Percentiles rank a stretch among this genome's conserved stretches.
Evolutionary conservation across 1,140 invertebrate species (phyloP).

Genomic region (Lepidurus couesii): DNA sequence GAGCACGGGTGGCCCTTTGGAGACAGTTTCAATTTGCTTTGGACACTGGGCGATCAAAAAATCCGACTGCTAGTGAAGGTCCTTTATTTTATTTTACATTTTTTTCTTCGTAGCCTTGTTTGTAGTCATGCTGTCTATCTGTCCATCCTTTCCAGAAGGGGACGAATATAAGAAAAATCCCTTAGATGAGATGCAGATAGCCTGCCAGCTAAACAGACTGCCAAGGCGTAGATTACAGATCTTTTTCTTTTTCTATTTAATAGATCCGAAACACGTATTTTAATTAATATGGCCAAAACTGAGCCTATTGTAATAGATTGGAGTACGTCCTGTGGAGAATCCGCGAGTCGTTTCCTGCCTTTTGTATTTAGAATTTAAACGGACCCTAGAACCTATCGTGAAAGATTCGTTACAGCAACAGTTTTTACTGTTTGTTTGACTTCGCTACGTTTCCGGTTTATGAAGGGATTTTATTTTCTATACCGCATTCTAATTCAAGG

Average conservation of each 20-base stretch:
- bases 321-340: background rate
- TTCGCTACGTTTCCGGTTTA: background rate
- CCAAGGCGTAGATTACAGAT: background rate
- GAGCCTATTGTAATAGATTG: background rate
- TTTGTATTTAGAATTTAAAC: background rate
- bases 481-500: background rate
- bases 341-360: background rate
- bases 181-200: background rate
- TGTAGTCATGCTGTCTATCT: background rate
- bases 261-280: background rate
- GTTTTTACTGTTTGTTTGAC: background rate
- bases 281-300: background rate
- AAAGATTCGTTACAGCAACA: background rate
- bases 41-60: slow-evolving; percentile 2
- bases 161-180: background rate
- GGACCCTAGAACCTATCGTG: background rate
- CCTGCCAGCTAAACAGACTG: background rate
- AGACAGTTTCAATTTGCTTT: slow-evolving; percentile 22
- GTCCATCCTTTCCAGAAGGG: background rate
- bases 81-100: background rate
- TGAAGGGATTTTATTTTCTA: background rate
- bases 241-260: background rate
- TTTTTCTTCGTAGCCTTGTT: background rate
- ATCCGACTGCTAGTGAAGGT: slow-evolving; percentile 6
- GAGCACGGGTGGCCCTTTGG: background rate